Evolutionary conservation across 2,113 vertebrate species (phyloP).

Genomic region (Ctenodactylus gundi): DNA sequence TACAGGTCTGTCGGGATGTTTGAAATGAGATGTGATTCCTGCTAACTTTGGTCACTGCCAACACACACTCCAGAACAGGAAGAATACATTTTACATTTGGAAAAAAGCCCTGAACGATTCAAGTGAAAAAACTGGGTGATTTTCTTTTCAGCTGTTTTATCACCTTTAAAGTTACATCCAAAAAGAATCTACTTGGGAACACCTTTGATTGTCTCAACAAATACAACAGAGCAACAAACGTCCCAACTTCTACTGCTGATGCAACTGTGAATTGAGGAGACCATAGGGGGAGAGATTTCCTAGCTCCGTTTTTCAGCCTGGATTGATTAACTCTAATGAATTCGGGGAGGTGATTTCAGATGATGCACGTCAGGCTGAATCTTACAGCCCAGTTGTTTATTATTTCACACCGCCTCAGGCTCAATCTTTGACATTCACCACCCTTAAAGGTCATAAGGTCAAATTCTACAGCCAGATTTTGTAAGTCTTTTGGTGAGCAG

Average conservation of each 20-base stretch:
- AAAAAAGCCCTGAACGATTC: constrained; percentile 71
- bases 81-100: constrained; percentile 78
- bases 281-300: constrained; percentile 66
- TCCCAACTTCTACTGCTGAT: constrained; percentile 68
- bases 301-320: constrained; percentile 76
- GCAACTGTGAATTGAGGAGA: constrained; percentile 76
- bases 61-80: constrained; percentile 70
- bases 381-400: constrained; percentile 78
- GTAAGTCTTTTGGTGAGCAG: constrained; percentile 52
- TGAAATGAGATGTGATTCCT: constrained; percentile 82
- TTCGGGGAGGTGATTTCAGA: constrained; percentile 82
- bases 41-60: constrained; percentile 82
- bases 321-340: constrained; percentile 84
- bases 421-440: constrained; percentile 71
- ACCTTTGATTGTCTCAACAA: constrained; percentile 79
- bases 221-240: constrained; percentile 71
- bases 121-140: constrained; percentile 81
- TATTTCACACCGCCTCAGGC: constrained; percentile 71
- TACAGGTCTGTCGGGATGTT: constrained; percentile 82
- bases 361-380: constrained; percentile 75
- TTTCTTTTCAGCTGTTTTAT: constrained; percentile 79
- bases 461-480: constrained; percentile 75
- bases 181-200: constrained; percentile 68
- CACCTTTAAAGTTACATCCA: constrained; percentile 77
- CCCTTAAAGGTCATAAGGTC: constrained; percentile 77